Evolutionary conservation across 2,888 invertebrate genomes (phyloP), one percentile per base, ranked within the genome.

Genomic region (Caenorhabditis becei): DNA sequence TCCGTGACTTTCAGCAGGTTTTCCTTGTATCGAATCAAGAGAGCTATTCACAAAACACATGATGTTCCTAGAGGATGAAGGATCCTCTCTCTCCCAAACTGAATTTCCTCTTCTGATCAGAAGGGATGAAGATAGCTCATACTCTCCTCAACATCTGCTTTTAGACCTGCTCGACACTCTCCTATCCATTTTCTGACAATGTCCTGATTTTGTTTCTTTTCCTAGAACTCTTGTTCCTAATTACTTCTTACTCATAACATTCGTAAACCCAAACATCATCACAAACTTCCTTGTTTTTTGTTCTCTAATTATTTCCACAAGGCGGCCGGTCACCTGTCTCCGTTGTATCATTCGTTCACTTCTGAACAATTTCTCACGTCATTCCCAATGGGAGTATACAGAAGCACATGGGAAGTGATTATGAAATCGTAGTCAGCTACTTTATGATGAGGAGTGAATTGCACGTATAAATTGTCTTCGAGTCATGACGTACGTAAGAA

Each of bases 21-120:
- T 66, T 44, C 61, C 51, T 66, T 66, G 66, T 61, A 58, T 66
- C 26, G 47, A 74, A 74, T 74, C 75, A 66, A 61, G 61, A 28
- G 65, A 75, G 66, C 66, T 66, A 66, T 66, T 75, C 75, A 75
- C 59, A 75, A 66, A 75, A 58, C 75, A 66, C 75, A 75, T 75
- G 75, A 66, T 75, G 75, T 75, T 75, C 75, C 53, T 24, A 18
- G 20, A 44, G 51, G 66, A 65, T 24, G n/a, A 23, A 37, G 47
- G 65, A 62, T 26, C n/a, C 62, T 62, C 49, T 18, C 58, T 58
- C 28, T 53, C 49, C 53, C 59, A 75, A 75, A 66, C 53, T 59
- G 59, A 75, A 59, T 75, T 75, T 75, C 66, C 61, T 16, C 51
- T 35, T 58, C 54, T 63, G 71, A 71, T 63, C 72, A 32, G 56